Percentiles rank a stretch among this genome's conserved stretches.
Conservation (phyloP, 2,888 invertebrate species). For the Coelogynopora nodosa region DNA sequence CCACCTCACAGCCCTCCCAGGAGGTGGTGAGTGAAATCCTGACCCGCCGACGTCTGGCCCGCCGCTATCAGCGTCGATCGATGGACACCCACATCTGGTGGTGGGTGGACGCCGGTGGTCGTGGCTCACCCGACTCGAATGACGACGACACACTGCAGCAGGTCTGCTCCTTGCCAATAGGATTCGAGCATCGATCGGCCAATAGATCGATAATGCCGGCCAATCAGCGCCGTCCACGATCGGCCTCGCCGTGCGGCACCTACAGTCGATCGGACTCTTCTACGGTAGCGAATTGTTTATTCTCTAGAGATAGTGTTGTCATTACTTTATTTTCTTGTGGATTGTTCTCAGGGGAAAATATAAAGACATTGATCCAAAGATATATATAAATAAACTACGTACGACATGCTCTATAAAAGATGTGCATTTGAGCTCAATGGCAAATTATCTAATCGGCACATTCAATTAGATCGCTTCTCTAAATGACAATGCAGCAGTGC, state of each 20-base stretch:
- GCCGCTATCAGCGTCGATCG: not conserved
- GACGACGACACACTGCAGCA: not conserved
- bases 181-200: not conserved
- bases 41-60: not conserved
- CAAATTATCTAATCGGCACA: no score
- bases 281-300: no score
- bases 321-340: no score
- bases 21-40: not conserved
- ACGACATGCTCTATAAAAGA: no score
- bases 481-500: no score
- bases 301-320: no score
- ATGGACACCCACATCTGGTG: slow-evolving; percentile 23
- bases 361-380: no score
- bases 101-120: slow-evolving; percentile 1
- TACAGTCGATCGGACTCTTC: slow-evolving; percentile 2
- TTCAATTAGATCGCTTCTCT: no score
- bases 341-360: no score
- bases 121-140: not conserved
- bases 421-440: no score
- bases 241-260: not conserved
- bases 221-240: not conserved
- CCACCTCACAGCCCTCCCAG: not conserved
- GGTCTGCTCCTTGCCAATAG: not conserved
- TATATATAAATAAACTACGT: no score
- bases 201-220: not conserved